Evolutionary conservation across 2,797 vertebrate genomes (phyloP), one percentile per base, ranked within the genome.

Genomic region (Hozukius guyotensis): DNA sequence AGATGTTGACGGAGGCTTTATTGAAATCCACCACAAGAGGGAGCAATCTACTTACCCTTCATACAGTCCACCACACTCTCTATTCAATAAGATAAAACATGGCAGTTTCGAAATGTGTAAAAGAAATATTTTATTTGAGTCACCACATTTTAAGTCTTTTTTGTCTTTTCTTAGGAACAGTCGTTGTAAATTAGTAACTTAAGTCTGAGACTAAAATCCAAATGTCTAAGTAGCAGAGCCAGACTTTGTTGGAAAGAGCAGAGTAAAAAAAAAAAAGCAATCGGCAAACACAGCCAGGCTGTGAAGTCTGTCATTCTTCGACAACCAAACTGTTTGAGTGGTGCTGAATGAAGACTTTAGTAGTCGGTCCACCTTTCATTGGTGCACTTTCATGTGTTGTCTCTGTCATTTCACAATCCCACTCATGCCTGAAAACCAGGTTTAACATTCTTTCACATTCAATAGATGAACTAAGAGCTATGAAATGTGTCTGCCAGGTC

Each of bases 11-110:
- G 6, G 2, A 24, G 42, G 25, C 20, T n/a, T 42, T 32, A 67
- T 62, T 32, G 8, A 61, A 68, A 72, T 36, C 5, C 8, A 64
- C 82, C 91, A 84, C 87, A 66, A 85, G 91, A 87, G 82, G 75
- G 86, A 72, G 85, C 32, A 46, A 42, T 84, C 11, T 20, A 66
- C 56, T 32, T 11, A 63, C 6, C 12, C 5, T 49, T 77, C 29
- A 25, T 9, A 22, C 1, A 70, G 16, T n/a, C 16, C 1, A 1
- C 0, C 25, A 46, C 13, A 36, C 24, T 13, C 14, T 1, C 2
- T 9, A 6, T 24, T 32, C 4, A 8, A 20, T 57, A 20, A 10
- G 25, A 57, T 57, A 6, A 27, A 57, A 72, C 18, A 60, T 42
- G 11, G 2, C 20, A 56, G 24, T 57, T 25, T 27, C 16, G 10